Evolutionary conservation across 1,140 invertebrate species (phyloP), one percentile per base, ranked within the genome.

Genomic region (Aleiodes sp.): DNA sequence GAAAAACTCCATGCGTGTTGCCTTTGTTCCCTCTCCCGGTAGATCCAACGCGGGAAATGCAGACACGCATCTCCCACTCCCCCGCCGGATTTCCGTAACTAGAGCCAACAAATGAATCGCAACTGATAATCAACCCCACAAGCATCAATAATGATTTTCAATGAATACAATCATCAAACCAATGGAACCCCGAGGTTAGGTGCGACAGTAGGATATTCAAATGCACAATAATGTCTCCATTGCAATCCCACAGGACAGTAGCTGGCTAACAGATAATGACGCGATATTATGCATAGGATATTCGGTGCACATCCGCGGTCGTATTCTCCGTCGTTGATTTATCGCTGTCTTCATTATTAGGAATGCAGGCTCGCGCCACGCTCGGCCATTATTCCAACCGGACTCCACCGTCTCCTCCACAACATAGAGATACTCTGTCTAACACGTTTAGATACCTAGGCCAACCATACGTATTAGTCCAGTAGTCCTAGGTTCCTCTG

Each of bases 301-400:
- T 86, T 85, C 82, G 84, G 82, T 76, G 82, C 80, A 83, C 82
- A 85, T 85, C 85, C 82, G 82, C 80, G 82, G 79, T 80, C 82
- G 81, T 84, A 86, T 86, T 86, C 85, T 84, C 78, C 78, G 12
- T 72, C 76, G 79, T 85, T 86, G 85, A 86, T 86, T 86, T 86
- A 86, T 86, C 80, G 85, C 82, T 85, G 83, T 86, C 85, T 86
- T 86, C 83, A 84, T 85, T 86, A 86, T 86, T 86, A 85, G 83
- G 83, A 86, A 86, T 85, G 83, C 84, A 85, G 78, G 80, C 76
- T 80, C 39, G 65, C 68, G 39, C 76, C 70, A n/a, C n/a, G 78
- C 28, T 39, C 72, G 77, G 77, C 80, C 80, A 86, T 86, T 84
- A 84, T 84, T 72, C 80, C 77, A 56, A 74, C 76, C 74, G 75